Conservation (phyloP, 1,140 invertebrate species). For the Drosophila bocqueti region DNA sequence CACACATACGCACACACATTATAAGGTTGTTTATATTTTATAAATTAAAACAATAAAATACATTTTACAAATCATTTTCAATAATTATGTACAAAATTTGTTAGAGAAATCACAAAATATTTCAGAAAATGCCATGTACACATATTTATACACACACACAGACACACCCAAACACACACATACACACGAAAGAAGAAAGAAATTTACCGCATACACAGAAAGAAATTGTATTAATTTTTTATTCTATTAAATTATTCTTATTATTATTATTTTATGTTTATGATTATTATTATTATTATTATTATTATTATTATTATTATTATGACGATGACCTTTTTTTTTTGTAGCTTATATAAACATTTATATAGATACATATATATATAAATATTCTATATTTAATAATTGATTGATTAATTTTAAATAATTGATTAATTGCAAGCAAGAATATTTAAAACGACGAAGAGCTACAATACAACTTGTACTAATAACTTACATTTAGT, state of each 20-base stretch:
- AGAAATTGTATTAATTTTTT: constrained; percentile 83
- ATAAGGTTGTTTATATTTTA: constrained; percentile 39
- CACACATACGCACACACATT: constrained; percentile 30
- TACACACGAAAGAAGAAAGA: constrained; percentile 26
- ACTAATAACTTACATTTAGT: constrained; percentile 73
- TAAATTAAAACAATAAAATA: constrained; percentile 5
- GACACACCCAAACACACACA: constrained; percentile 38
- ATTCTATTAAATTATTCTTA: constrained; percentile 84
- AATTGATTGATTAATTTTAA: constrained; percentile 62
- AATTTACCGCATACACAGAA: constrained; percentile 44
- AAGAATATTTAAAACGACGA: constrained; percentile 43
- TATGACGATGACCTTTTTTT: constrained; percentile 60
- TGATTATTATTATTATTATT: constrained; percentile 63
- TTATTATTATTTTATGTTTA: constrained; percentile 82
- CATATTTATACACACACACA: constrained; percentile 60
- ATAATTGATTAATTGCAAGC: constrained; percentile 59
- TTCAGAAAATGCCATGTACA: constrained; percentile 70
- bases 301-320: constrained; percentile 24
- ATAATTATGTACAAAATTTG: constrained; percentile 64
- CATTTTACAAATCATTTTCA: constrained; percentile 41
- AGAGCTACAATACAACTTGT: constrained; percentile 58
- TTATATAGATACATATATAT: constrained; percentile 41
- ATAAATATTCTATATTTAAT: constrained; percentile 37
- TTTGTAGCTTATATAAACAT: constrained; percentile 62
- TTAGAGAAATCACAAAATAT: constrained; percentile 34